Evolutionary conservation across 2,113 vertebrate species (phyloP).

Genomic region (Chaetodon auriga): DNA sequence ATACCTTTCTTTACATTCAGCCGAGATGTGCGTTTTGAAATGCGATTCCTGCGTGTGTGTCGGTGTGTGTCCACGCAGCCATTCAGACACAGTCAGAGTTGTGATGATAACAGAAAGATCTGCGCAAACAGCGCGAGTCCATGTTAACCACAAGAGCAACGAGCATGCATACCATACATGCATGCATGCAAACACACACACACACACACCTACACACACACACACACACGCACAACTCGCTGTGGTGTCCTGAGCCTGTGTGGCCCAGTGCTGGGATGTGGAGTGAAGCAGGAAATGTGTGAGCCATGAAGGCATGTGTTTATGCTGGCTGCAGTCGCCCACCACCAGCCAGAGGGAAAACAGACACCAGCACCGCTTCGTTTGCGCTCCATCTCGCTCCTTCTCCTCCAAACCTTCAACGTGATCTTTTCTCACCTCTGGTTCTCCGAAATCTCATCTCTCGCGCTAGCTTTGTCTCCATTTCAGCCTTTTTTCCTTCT

Average conservation of each 20-base stretch:
- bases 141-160: slow-evolving; percentile 42
- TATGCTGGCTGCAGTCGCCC: slow-evolving; percentile 86
- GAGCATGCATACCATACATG: slow-evolving; percentile 39
- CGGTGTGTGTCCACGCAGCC: neutral
- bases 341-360: slow-evolving; percentile 86
- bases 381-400: slow-evolving; percentile 67
- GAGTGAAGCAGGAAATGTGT: slow-evolving; percentile 88
- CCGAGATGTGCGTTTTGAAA: neutral
- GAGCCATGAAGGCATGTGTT: slow-evolving; percentile 90
- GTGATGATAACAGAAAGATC: slow-evolving; percentile 29
- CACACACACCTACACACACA: slow-evolving; percentile 3
- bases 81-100: neutral
- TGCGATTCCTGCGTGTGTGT: neutral
- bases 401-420: slow-evolving; percentile 52
- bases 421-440: slow-evolving; percentile 71
- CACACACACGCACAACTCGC: slow-evolving; percentile 25
- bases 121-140: slow-evolving; percentile 28
- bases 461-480: neutral
- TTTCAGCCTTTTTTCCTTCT: neutral
- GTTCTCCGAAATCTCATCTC: slow-evolving; percentile 28
- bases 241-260: slow-evolving; percentile 82
- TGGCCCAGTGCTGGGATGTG: slow-evolving; percentile 82
- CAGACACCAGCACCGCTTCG: slow-evolving; percentile 78
- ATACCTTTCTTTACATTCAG: slow-evolving; percentile 42
- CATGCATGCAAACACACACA: slow-evolving; percentile 44